Evolutionary conservation across 2,797 vertebrate species (phyloP), one percentile per base, ranked within the genome.

Genomic region (Hydrocynus forskahlii): DNA sequence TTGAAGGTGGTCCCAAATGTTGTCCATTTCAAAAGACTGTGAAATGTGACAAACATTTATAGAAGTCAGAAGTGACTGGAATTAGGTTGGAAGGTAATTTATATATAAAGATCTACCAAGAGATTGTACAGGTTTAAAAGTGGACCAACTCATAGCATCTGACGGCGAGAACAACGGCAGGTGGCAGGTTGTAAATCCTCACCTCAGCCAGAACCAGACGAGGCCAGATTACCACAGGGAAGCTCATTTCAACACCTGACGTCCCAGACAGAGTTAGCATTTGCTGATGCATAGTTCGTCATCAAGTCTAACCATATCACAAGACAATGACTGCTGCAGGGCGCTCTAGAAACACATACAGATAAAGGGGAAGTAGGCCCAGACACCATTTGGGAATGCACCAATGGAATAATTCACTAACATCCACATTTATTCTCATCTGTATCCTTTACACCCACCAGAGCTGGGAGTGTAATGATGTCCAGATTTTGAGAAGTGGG

Each of bases 181-280:
- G 25, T 52, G 68, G 69, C 2, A 19, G 17, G 52, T 23, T 71
- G 73, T 29, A 43, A 23, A 38, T 64, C 6, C 1, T 16, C 21
- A 54, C 13, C 48, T 21, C 59, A 71, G 68, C 21, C 68, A 79
- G 6, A 5, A 12, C 19, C 40, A 55, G 48, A 23, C 23, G 73
- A 55, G 21, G 14, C 48, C 48, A 29, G 50, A 45, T 29, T 50
- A 13, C 40, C 35, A 68, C 8, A 43, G 55, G 40, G 38, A 75
- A 74, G 72, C 21, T 25, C 60, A 52, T 35, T 75, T 60, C 13
- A 75, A 81, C 72, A 75, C 72, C 52, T 81, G 79, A 81, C 23
- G 55, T 60, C 13, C 43, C 72, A 69, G 79, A 68, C 54, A 50
- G 57, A 52, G 40, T 25, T 14, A 67, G 64, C 23, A 19, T 75